These are phyloP conservation scores for Anadara kagoshimensis DNA, from an alignment of 1,140 invertebrate genomes.

Conservation along the genomic window DNA sequence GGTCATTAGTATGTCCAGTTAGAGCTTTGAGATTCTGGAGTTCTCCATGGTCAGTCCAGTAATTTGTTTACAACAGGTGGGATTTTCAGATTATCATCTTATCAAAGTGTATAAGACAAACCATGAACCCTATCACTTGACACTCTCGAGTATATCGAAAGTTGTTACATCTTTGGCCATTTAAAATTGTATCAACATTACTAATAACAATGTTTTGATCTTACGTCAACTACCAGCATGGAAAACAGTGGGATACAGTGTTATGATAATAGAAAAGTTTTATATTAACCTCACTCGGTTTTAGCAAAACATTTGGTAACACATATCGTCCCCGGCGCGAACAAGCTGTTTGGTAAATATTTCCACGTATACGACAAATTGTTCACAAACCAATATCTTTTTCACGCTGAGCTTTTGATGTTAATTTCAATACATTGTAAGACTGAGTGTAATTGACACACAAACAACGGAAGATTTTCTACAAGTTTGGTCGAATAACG, in stretches of 20 bases:
- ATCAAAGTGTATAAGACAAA: background rate
- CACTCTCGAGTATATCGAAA: background rate
- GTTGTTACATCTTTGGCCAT: background rate
- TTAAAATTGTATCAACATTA: no score
- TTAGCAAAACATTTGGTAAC: slow-evolving; percentile 34
- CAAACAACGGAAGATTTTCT: slow-evolving; percentile 27
- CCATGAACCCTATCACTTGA: background rate
- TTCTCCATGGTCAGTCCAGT: background rate
- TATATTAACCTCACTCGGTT: slow-evolving; percentile 35
- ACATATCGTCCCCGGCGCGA: slow-evolving; percentile 5
- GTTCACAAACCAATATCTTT: slow-evolving; percentile 5
- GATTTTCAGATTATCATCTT: background rate
- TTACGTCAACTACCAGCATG: slow-evolving; percentile 30
- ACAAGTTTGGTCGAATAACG: no score
- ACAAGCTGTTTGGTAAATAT: slow-evolving; percentile 21
- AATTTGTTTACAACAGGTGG: background rate
- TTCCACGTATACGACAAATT: slow-evolving; percentile 13
- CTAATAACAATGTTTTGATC: slow-evolving; percentile 34
- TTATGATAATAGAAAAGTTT: slow-evolving; percentile 17
- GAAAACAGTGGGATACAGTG: slow-evolving; percentile 18
- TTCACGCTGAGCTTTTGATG: slow-evolving; percentile 30
- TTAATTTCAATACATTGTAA: slow-evolving; percentile 15
- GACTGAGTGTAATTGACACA: slow-evolving; percentile 4
- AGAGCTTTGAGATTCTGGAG: background rate
- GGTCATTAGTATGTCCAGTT: background rate